phyloP scores from a whole-genome alignment of 2,888 invertebrate species.

The Zaprionus lineosus region DNA sequence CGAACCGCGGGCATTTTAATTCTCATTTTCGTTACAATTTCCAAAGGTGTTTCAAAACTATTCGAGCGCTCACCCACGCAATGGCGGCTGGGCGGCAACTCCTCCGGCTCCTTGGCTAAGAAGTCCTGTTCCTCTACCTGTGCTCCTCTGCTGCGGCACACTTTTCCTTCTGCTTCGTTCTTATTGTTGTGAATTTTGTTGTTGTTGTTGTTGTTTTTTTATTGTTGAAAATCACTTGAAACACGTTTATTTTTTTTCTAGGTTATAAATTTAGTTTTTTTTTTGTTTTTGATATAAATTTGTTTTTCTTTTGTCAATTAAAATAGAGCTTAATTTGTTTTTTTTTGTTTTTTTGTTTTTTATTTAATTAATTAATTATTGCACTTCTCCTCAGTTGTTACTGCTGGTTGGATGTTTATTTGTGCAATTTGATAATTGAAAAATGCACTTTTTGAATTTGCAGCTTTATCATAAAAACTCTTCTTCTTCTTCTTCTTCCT shows the following conservation, averaged over 20 bases:
- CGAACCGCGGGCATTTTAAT: constrained; percentile 98
- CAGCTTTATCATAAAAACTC: too few relatives aligned
- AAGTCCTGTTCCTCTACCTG: constrained; percentile 15
- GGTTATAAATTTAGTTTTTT: too few relatives aligned
- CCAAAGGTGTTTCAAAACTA: constrained; percentile 63
- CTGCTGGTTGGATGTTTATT: too few relatives aligned
- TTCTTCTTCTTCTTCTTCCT: constrained; percentile 1
- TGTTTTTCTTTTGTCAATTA: too few relatives aligned
- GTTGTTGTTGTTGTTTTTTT: not conserved
- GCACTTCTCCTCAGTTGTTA: constrained; percentile 35
- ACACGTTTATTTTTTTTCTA: too few relatives aligned
- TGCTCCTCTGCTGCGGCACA: constrained; percentile 4
- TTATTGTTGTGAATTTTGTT: constrained; percentile 16
- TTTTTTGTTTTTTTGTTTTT: too few relatives aligned
- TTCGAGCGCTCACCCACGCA: constrained; percentile 56
- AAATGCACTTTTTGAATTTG: too few relatives aligned
- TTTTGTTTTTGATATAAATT: too few relatives aligned
- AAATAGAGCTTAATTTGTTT: constrained; percentile 21
- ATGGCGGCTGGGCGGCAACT: constrained; percentile 53
- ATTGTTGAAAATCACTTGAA: too few relatives aligned
- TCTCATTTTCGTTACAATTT: constrained; percentile 89
- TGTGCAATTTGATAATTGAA: constrained; percentile 6
- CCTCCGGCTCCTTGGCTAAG: constrained; percentile 21
- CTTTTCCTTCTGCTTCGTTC: not conserved
- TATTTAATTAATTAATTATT: constrained; percentile 27